Percentiles rank a stretch among this genome's conserved stretches.
phyloP scores from a whole-genome alignment of 2,888 invertebrate species.

The Argyresthia goedartella region DNA sequence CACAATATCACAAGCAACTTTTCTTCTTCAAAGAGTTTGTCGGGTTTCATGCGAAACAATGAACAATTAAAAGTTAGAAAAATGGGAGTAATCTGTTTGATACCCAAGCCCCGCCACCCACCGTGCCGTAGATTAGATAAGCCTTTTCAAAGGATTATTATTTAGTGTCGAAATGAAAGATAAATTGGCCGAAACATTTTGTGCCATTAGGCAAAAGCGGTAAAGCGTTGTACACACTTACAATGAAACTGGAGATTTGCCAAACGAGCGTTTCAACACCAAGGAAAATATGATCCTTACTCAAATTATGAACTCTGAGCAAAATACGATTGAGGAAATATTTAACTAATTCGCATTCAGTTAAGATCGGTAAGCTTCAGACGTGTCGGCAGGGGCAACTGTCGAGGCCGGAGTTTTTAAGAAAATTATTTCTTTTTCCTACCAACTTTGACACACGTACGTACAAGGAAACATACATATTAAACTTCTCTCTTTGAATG shows the following conservation, averaged over 20 bases:
- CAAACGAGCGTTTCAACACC: too few relatives aligned
- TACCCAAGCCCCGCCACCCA: constrained; percentile 19
- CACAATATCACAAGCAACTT: too few relatives aligned
- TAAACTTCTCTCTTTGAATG: too few relatives aligned
- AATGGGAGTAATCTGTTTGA: constrained; percentile 28
- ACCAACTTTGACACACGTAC: too few relatives aligned
- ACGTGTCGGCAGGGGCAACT: too few relatives aligned
- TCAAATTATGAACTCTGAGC: background rate
- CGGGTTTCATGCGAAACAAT: background rate
- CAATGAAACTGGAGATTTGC: background rate
- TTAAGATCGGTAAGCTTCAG: too few relatives aligned
- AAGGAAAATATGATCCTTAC: background rate
- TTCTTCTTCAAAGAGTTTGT: too few relatives aligned
- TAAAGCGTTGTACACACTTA: background rate
- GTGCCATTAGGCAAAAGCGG: constrained; percentile 16
- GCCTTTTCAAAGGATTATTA: constrained; percentile 21
- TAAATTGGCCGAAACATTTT: constrained; percentile 25
- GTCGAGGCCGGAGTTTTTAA: too few relatives aligned
- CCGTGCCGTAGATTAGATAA: constrained; percentile 21
- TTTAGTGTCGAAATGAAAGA: constrained; percentile 23
- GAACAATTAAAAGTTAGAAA: constrained; percentile 28
- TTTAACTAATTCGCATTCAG: too few relatives aligned
- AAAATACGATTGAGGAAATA: background rate
- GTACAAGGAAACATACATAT: too few relatives aligned
- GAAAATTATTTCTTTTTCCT: too few relatives aligned